A percentile compares a stretch with the other conserved stretches of the same genome.
Conservation (phyloP, 2,797 vertebrate species). For the Lutjanus argentimaculatus region DNA sequence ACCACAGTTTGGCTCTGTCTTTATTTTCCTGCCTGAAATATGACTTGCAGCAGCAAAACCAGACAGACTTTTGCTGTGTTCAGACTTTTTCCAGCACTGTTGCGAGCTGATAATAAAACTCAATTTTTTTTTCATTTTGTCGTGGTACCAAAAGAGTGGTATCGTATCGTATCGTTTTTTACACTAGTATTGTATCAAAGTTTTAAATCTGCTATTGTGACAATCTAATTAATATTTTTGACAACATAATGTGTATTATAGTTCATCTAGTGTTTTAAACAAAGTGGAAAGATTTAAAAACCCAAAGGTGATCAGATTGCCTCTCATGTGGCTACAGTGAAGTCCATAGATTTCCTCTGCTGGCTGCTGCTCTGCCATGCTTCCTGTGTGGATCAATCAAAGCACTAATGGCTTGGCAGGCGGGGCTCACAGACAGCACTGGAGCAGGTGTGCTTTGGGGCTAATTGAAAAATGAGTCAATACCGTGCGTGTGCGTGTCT, state of each 20-base stretch:
- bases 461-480: slow-evolving; percentile 88
- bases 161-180: too few relatives aligned
- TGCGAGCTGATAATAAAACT: too few relatives aligned
- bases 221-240: slow-evolving; percentile 1
- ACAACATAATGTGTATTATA: not conserved
- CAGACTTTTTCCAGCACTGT: too few relatives aligned
- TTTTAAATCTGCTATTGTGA: too few relatives aligned
- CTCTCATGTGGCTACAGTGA: slow-evolving; percentile 31
- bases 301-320: not conserved
- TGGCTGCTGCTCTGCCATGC: slow-evolving; percentile 73
- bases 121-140: too few relatives aligned
- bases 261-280: not conserved
- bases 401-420: slow-evolving; percentile 83
- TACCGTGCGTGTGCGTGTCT: slow-evolving; percentile 62
- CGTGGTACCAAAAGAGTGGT: too few relatives aligned
- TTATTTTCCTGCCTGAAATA: too few relatives aligned
- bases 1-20: too few relatives aligned
- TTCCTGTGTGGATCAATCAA: slow-evolving; percentile 87
- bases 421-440: slow-evolving; percentile 71
- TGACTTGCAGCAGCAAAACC: too few relatives aligned
- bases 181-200: too few relatives aligned
- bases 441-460: slow-evolving; percentile 85
- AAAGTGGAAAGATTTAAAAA: not conserved
- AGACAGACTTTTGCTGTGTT: too few relatives aligned
- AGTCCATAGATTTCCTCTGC: slow-evolving; percentile 57